Evolutionary conservation across 2,113 vertebrate species (phyloP), one percentile per base, ranked within the genome.

Genomic region (Gymnogyps californianus): DNA sequence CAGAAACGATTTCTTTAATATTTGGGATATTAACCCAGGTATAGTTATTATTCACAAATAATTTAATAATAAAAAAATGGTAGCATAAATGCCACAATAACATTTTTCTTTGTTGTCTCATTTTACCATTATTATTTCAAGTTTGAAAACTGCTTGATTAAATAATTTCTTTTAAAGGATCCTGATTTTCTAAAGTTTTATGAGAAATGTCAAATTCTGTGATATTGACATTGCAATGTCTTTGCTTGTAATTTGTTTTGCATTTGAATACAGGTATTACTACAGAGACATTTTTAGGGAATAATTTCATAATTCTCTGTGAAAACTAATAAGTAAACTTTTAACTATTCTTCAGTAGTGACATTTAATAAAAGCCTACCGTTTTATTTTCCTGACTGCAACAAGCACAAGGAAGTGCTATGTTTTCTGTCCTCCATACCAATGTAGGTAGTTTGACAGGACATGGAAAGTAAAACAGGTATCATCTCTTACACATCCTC

Each of bases 401-500:
- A 14, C 22, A 19, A 42, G 14, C 32, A 28, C 0, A 6, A 40
- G 42, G n/a, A 67, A 47, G 24, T 3, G 21, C 8, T 36, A 6
- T 14, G 24, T 21, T 80, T 77, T 65, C 34, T 74, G 19, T 8
- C 62, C 69, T 57, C 52, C 51, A 15, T 52, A 36, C 13, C 8
- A 5, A 2, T 7, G 16, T 19, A 51, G 54, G 29, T 13, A 24
- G 4, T 24, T 87, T 66, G 57, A n/a, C 47, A 54, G 36, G 74
- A 75, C 0, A 1, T 11, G 32, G 34, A 16, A 71, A 78, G 16
- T 47, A 67, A 38, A 89, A 10, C n/a, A 40, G 38, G 29, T 44
- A 31, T 77, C 38, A 7, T 13, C 71, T 55, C 67, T 36, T 25
- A n/a, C 31, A 34, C 24, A 12, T 20, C 59, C 49, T 72, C 7